Percentiles rank a stretch among this genome's conserved stretches.
These are phyloP conservation scores for Enteromius unitaeniatus DNA, from an alignment of 2,797 vertebrate species.

Conservation along the genomic window DNA sequence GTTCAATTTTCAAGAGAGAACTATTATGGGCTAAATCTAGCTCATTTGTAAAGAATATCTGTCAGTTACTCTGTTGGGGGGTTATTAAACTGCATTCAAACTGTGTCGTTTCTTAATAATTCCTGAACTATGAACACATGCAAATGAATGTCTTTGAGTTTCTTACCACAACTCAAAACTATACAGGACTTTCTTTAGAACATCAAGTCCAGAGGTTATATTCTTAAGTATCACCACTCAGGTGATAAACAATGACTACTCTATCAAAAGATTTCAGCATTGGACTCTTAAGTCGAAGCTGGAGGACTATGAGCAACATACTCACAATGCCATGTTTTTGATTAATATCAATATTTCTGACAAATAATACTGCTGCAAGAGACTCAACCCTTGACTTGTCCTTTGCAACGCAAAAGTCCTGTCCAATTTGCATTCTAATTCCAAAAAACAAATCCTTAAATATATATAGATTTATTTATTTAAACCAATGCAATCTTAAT, in stretches of 20 bases:
- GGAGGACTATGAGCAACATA: background rate
- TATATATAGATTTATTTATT: background rate
- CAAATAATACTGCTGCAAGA: background rate
- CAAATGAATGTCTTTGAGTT: background rate
- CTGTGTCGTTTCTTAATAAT: slow-evolving; percentile 2
- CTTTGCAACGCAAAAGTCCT: background rate
- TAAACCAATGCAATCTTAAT: background rate
- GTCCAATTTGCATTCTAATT: background rate
- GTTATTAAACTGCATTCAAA: slow-evolving; percentile 11
- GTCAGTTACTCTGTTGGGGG: background rate
- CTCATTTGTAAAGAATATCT: slow-evolving; percentile 3
- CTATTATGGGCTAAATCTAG: background rate
- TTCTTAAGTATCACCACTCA: background rate
- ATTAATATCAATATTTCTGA: background rate
- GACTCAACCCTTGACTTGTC: background rate
- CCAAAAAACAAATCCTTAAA: background rate
- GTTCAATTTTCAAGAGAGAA: background rate
- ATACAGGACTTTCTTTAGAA: background rate
- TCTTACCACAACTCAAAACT: background rate
- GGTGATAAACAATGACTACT: background rate
- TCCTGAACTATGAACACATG: background rate
- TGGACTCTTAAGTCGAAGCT: background rate
- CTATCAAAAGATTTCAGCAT: background rate
- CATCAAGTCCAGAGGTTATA: background rate
- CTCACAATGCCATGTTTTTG: background rate